Percentiles rank a stretch among this genome's conserved stretches.
Conservation (phyloP, 2,797 vertebrate genomes). For the Pangasius krempfi region DNA sequence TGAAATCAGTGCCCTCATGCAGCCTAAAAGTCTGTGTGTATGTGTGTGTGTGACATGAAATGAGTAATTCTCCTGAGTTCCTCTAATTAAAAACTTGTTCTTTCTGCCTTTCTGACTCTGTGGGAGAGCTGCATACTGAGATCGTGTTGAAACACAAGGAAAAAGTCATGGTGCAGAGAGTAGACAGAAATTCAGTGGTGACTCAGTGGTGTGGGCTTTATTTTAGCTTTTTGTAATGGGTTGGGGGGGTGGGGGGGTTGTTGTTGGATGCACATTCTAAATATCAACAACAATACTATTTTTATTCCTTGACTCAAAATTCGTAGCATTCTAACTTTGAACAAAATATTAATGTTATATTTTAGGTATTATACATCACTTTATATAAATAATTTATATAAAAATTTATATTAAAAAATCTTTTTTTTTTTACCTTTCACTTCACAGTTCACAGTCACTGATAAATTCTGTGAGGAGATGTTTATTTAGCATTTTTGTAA, state of each 20-base stretch:
- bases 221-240: neutral
- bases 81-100: constrained; percentile 78
- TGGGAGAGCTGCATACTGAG: constrained; percentile 51
- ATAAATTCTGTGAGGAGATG: neutral
- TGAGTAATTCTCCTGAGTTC: constrained; percentile 74
- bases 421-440: neutral
- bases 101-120: constrained; percentile 65
- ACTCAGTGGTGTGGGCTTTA: constrained; percentile 9
- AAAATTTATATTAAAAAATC: too few relatives aligned
- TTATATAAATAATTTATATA: too few relatives aligned
- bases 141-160: constrained; percentile 23
- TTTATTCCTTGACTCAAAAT: neutral
- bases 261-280: neutral
- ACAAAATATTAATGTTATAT: neutral
- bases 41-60: constrained; percentile 31
- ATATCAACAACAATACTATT: neutral
- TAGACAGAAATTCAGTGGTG: neutral
- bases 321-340: neutral
- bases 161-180: neutral
- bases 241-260: neutral
- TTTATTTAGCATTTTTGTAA: neutral
- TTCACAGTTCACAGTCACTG: neutral
- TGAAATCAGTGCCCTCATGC: neutral
- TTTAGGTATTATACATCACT: neutral
- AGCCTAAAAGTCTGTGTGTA: constrained; percentile 57